A percentile compares a stretch with the other conserved stretches of the same genome.
phyloP scores from a whole-genome alignment of 2,888 invertebrate genomes.

The Polydrusus pterygomalis region DNA sequence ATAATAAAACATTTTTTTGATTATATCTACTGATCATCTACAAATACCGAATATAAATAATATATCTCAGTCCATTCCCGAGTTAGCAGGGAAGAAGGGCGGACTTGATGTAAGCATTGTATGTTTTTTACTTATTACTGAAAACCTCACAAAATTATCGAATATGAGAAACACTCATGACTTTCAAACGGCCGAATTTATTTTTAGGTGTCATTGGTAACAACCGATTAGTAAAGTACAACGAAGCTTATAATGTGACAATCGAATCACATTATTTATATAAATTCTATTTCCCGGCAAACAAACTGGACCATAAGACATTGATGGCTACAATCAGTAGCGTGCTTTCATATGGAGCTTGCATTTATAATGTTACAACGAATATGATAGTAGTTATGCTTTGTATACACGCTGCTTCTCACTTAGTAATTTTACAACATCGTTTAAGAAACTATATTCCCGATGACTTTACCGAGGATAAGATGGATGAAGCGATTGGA shows the following conservation, averaged over 20 bases:
- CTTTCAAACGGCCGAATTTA: too few relatives aligned
- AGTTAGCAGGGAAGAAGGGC: too few relatives aligned
- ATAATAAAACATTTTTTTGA: too few relatives aligned
- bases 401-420: constrained; percentile 21
- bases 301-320: constrained; percentile 17
- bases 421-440: constrained; percentile 34
- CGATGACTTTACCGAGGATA: not conserved
- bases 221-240: constrained; percentile 5
- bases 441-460: constrained; percentile 31
- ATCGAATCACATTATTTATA: constrained; percentile 40
- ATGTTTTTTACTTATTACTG: too few relatives aligned
- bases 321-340: not conserved
- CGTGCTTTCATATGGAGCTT: constrained; percentile 1
- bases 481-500: not conserved
- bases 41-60: too few relatives aligned
- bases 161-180: too few relatives aligned
- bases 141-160: too few relatives aligned
- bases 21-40: too few relatives aligned
- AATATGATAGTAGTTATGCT: constrained; percentile 26
- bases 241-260: constrained; percentile 5
- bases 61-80: too few relatives aligned
- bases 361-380: constrained; percentile 13
- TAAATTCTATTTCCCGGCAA: constrained; percentile 13
- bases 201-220: constrained; percentile 29
- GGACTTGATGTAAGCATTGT: too few relatives aligned